phyloP scores from a whole-genome alignment of 1,140 invertebrate genomes.

The Trichonephila inaurata region DNA sequence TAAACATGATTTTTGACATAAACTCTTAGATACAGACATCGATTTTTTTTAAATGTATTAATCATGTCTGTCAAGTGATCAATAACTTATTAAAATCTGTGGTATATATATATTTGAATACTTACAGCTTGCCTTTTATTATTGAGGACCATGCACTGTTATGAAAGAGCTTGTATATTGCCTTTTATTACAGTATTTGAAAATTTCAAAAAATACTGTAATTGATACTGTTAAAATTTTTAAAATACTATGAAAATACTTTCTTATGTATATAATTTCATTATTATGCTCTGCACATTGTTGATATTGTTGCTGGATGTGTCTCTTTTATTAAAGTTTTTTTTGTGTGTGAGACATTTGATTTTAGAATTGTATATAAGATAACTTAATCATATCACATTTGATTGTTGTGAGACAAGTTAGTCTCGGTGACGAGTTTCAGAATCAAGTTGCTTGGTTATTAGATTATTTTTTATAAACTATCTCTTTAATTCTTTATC shows the following conservation, averaged over 20 bases:
- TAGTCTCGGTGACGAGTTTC: not conserved
- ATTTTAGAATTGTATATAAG: slow-evolving; percentile 35
- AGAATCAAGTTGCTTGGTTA: slow-evolving; percentile 26
- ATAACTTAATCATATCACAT: slow-evolving; percentile 42
- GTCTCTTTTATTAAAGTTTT: not conserved
- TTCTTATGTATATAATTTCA: slow-evolving; percentile 33
- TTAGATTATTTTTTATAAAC: not conserved
- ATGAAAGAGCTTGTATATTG: slow-evolving; percentile 64
- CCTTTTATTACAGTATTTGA: slow-evolving; percentile 45
- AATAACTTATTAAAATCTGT: not conserved
- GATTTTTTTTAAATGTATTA: no score
- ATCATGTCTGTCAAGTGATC: no score
- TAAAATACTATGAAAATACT: not conserved
- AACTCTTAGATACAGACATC: no score
- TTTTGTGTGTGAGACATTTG: not conserved
- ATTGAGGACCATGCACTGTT: slow-evolving; percentile 57
- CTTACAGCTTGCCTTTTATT: slow-evolving; percentile 24
- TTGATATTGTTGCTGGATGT: slow-evolving; percentile 25
- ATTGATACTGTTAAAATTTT: slow-evolving; percentile 2
- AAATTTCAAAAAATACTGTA: not conserved
- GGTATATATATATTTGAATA: not conserved
- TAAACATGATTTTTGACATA: no score
- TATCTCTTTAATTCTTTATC: no score
- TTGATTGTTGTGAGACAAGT: slow-evolving; percentile 12
- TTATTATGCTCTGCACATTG: slow-evolving; percentile 5